These are phyloP conservation scores for Mechanitis mazaeus DNA, from an alignment of 2,888 invertebrate genomes.

Conservation along the genomic window DNA sequence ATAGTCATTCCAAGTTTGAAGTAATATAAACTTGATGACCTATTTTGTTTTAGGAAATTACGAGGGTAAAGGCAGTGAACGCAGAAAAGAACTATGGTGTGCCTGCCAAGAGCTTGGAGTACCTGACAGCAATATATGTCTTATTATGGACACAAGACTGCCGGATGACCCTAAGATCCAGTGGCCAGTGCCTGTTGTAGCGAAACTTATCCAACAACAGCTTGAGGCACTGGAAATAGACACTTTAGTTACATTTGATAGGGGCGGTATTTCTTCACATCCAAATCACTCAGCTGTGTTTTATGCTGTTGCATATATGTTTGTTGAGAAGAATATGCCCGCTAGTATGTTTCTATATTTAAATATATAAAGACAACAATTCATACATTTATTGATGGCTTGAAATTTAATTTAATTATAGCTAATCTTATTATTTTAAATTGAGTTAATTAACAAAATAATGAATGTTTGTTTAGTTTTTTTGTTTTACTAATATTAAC, in stretches of 20 bases:
- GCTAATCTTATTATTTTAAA: no score
- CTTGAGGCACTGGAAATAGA: constrained; percentile 86
- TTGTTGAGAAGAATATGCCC: constrained; percentile 84
- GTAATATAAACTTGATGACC: no score
- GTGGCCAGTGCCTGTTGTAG: constrained; percentile 80
- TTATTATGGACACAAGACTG: constrained; percentile 82
- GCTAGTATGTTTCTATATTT: constrained; percentile 75
- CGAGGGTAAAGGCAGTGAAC: constrained; percentile 76
- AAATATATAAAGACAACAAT: neutral
- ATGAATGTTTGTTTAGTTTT: neutral
- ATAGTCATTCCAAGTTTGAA: no score
- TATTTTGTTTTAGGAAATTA: constrained; percentile 75
- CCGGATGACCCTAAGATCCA: constrained; percentile 85
- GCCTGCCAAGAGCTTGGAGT: constrained; percentile 90
- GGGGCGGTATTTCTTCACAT: constrained; percentile 94
- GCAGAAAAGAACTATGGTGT: constrained; percentile 88
- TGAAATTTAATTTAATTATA: no score
- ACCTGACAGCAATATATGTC: constrained; percentile 83
- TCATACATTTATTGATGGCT: neutral
- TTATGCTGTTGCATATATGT: constrained; percentile 87
- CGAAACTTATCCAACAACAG: constrained; percentile 70
- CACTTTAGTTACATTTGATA: constrained; percentile 95
- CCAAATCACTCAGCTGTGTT: constrained; percentile 92
- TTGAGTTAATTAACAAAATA: no score
- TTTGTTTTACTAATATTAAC: neutral